Evolutionary conservation across 2,888 invertebrate species (phyloP).

Genomic region (Drosophila colorata): DNA sequence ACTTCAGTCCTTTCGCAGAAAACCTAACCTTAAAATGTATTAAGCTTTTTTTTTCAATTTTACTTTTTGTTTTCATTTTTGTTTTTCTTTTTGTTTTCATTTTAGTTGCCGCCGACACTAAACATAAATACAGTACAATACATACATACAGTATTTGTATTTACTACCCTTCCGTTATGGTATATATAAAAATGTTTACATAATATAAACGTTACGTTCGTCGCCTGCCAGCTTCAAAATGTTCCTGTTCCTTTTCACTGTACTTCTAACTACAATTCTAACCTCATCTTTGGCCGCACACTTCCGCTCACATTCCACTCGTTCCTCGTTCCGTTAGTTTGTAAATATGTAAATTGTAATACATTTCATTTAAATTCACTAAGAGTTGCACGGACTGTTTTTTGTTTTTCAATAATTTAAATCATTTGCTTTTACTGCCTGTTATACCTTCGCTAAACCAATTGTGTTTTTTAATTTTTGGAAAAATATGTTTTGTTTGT

Average conservation of each 20-base stretch:
- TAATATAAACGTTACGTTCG: slow-evolving; percentile 40
- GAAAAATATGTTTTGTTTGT: slow-evolving; percentile 67
- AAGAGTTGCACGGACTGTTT: slow-evolving; percentile 80
- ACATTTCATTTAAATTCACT: slow-evolving; percentile 78
- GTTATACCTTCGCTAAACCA: slow-evolving; percentile 75
- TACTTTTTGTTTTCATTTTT: slow-evolving; percentile 27
- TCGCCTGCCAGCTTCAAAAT: slow-evolving; percentile 29
- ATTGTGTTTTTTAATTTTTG: slow-evolving; percentile 52
- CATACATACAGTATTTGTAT: slow-evolving; percentile 53
- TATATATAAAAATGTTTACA: slow-evolving; percentile 54
- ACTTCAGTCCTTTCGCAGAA: slow-evolving; percentile 83
- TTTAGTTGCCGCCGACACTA: slow-evolving; percentile 65
- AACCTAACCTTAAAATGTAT: slow-evolving; percentile 80
- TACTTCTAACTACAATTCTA: slow-evolving; percentile 70
- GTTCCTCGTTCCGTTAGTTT: slow-evolving; percentile 39
- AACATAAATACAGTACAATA: slow-evolving; percentile 73
- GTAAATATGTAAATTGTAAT: slow-evolving; percentile 73
- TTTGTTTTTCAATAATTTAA: slow-evolving; percentile 34
- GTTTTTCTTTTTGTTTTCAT: slow-evolving; percentile 21
- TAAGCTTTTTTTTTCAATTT: slow-evolving; percentile 65
- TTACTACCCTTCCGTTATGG: slow-evolving; percentile 28
- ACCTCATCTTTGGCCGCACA: slow-evolving; percentile 62
- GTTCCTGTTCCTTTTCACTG: slow-evolving; percentile 31
- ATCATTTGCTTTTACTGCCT: slow-evolving; percentile 42
- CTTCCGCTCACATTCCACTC: slow-evolving; percentile 27